Percentiles rank a stretch among this genome's conserved stretches.
phyloP scores from a whole-genome alignment of 2,888 invertebrate genomes.

The Acanthosepion esculentum region DNA sequence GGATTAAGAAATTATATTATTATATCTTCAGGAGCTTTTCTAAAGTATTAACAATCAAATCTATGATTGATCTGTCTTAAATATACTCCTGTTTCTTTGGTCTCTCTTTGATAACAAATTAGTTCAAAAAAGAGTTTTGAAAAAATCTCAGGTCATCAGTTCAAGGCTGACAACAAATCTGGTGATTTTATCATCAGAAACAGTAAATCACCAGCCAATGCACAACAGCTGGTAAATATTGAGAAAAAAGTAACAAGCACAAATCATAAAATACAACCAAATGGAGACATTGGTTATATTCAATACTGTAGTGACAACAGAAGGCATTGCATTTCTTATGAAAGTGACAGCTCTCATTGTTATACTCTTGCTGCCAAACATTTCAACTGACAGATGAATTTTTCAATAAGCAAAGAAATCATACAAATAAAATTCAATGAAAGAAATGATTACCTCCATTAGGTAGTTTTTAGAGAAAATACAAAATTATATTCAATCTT shows the following conservation, averaged over 20 bases:
- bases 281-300: neutral
- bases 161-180: neutral
- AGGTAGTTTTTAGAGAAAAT: neutral
- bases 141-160: no score
- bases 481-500: no score
- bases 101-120: no score
- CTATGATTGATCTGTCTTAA: no score
- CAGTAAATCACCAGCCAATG: neutral
- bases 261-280: neutral
- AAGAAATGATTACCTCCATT: neutral
- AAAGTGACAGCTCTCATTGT: neutral
- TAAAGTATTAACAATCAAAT: no score
- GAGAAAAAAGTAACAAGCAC: neutral
- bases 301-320: neutral
- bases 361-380: neutral
- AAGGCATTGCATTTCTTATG: neutral
- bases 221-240: neutral
- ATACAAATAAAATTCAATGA: neutral
- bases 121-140: no score
- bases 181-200: neutral
- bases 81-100: no score
- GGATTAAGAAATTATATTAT: no score
- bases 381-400: neutral
- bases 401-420: neutral
- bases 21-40: no score